Base-by-base conservation (phyloP, 2,888 invertebrate species). In the Plemyria rubiginata region DNA sequence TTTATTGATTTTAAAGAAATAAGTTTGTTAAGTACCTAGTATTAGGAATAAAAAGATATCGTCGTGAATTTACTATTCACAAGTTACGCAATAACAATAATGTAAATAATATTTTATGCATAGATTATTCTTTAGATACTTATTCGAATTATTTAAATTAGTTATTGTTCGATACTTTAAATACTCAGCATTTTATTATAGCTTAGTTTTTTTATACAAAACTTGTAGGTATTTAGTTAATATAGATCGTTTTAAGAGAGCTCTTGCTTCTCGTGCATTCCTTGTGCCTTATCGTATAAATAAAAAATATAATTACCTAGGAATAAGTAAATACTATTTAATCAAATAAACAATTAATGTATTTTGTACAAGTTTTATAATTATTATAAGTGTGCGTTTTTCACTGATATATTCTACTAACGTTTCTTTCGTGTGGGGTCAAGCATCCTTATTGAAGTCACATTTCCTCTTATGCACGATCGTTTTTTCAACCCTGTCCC, bases 201-300 rank as follows among this genome's bases (percentile, higher is more conserved):
- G 40, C 40, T 54, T 40, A 66, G 54, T 16, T 16, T 60, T 61
- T 61, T 68, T 28, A 63, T 64, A 60, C 29, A 22, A 53, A 45
- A 50, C 46, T 53, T 22, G 60, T 60, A 46, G 60, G 51, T 29
- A 55, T 49, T 11, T 38, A 38, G 9, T 1, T 11, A 11, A 40
- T 53, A 45, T 59, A 46, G 46, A 52, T 46, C 49, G 28, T 50
- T 54, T 50, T 53, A 58, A 65, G 60, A 61, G 55, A 61, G 64
- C 68, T 65, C 54, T 60, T 67, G 76, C 79, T 82, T 80, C 80
- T 83, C 72, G 85, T 86, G 92, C 92, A 92, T 92, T 92, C 92
- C 87, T 78, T 78, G 91, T 92, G 92, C 92, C 92, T 92, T 91
- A 88, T 77, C 54, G 32, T 63, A 49, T 45, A 13, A 63, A 16